A percentile compares a stretch with the other conserved stretches of the same genome.
These are phyloP conservation scores for Nanorana parkeri DNA, from an alignment of 2,113 vertebrate species.

Conservation along the genomic window DNA sequence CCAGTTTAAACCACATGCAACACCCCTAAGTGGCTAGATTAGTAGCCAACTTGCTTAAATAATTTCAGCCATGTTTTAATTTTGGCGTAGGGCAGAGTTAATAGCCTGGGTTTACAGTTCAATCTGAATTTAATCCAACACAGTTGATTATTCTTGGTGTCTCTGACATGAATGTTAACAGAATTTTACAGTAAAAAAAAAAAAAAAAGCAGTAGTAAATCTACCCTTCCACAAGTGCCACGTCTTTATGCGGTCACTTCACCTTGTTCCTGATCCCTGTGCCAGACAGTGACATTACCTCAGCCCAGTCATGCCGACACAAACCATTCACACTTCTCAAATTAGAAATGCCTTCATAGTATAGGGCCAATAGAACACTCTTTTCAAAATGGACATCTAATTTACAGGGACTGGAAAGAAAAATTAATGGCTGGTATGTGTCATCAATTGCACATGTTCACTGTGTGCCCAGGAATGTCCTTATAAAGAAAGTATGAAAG, in stretches of 20 bases:
- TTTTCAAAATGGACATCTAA: conserved; percentile 49
- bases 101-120: background rate
- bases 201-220: conserved; percentile 28
- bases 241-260: conserved; percentile 8
- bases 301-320: conserved; percentile 22
- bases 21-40: no score
- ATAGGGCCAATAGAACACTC: background rate
- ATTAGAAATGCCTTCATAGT: conserved; percentile 45
- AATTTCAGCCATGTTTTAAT: background rate
- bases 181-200: background rate
- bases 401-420: conserved; percentile 43
- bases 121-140: background rate
- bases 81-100: no score
- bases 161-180: conserved; percentile 10
- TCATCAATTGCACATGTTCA: conserved; percentile 20
- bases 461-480: conserved; percentile 26
- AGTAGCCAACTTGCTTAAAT: no score
- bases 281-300: conserved; percentile 37
- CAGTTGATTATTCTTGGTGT: background rate
- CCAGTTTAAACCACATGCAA: no score
- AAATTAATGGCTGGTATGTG: conserved; percentile 40
- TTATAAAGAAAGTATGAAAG: background rate
- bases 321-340: conserved; percentile 48
- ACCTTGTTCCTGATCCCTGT: conserved; percentile 2
- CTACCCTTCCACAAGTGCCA: conserved; percentile 20